phyloP scores from a whole-genome alignment of 1,140 invertebrate genomes.

The Drosophila setifemur region DNA sequence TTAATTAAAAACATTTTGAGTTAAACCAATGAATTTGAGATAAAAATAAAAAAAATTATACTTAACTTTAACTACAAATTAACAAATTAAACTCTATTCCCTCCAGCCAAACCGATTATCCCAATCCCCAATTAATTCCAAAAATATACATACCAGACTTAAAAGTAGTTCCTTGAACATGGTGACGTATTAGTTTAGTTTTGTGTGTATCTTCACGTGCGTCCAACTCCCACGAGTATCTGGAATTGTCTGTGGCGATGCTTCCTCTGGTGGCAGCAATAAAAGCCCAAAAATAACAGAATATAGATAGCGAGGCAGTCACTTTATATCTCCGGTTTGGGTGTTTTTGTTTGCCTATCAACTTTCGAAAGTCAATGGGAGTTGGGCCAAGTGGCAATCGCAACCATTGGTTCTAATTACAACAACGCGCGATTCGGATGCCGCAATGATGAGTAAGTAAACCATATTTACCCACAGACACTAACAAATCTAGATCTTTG shows the following conservation, averaged over 20 bases:
- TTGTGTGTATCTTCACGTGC: not conserved
- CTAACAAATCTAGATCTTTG: not conserved
- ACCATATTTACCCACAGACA: constrained; percentile 47
- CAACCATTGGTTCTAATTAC: constrained; percentile 21
- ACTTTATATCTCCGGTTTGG: constrained; percentile 53
- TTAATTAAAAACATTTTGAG: not conserved
- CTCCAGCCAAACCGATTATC: no score
- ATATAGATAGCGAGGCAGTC: constrained; percentile 12
- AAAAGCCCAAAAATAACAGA: constrained; percentile 49
- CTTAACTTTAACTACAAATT: no score
- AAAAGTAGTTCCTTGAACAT: constrained; percentile 44
- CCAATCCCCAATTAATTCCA: no score
- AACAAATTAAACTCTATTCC: no score
- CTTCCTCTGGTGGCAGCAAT: constrained; percentile 30
- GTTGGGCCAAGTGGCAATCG: constrained; percentile 50
- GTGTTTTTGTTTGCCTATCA: constrained; percentile 45
- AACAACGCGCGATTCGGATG: constrained; percentile 36
- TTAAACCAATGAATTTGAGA: not conserved
- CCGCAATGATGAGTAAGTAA: constrained; percentile 32
- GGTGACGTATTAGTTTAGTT: constrained; percentile 11
- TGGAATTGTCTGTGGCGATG: constrained; percentile 51
- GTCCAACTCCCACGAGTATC: constrained; percentile 44
- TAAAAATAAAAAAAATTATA: not conserved
- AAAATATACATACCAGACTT: constrained; percentile 32
- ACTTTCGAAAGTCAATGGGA: constrained; percentile 60